Evolutionary conservation across 2,113 vertebrate genomes (phyloP).

Genomic region (Trachemys scripta): DNA sequence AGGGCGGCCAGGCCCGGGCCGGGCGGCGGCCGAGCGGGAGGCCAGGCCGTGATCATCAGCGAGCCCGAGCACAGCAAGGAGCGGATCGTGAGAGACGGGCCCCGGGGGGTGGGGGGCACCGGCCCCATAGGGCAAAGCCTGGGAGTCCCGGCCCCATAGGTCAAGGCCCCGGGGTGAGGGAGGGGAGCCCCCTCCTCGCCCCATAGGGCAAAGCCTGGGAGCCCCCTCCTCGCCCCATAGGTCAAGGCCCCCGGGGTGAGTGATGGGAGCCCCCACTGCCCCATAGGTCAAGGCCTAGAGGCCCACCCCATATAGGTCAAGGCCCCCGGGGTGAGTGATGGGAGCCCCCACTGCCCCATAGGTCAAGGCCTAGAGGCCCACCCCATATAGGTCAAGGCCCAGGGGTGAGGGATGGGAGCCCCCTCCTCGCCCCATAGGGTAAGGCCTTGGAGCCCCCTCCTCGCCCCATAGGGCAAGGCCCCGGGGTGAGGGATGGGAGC

Average conservation of each 20-base stretch:
- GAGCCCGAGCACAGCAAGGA: constrained; percentile 90
- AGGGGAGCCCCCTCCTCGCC: neutral
- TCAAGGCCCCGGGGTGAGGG: too few relatives aligned
- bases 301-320: too few relatives aligned
- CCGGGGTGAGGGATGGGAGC: too few relatives aligned
- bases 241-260: too few relatives aligned
- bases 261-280: too few relatives aligned
- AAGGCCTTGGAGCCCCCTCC: neutral
- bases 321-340: too few relatives aligned
- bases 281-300: neutral
- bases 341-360: neutral
- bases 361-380: neutral
- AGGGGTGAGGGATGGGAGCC: neutral
- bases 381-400: neutral
- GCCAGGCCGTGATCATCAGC: constrained; percentile 70
- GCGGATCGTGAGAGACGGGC: constrained; percentile 85
- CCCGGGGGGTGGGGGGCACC: neutral
- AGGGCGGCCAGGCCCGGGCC: constrained; percentile 45
- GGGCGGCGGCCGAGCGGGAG: constrained; percentile 43
- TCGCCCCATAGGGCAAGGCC: neutral
- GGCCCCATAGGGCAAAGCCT: neutral
- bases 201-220: neutral
- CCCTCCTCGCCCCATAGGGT: neutral
- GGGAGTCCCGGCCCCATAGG: neutral
- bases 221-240: neutral